Evolutionary conservation across 2,113 vertebrate species (phyloP), one percentile per base, ranked within the genome.

Genomic region (Nothobranchius kuhntae): DNA sequence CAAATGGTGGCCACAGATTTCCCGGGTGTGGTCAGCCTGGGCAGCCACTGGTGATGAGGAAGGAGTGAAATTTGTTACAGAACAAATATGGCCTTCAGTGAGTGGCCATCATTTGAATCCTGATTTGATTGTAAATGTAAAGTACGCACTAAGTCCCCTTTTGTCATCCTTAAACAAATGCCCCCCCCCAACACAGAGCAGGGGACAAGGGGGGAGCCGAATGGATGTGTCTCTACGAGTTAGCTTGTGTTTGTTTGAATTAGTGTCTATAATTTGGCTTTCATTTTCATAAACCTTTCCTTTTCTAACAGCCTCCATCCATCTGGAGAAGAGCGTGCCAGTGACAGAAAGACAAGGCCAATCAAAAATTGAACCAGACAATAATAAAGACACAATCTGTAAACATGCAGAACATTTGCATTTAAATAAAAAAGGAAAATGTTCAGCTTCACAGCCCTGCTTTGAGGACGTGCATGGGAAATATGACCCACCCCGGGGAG

Each of bases 41-140:
- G 75, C 82, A 87, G 80, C 78, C 86, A 70, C 77, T 89, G 87
- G 91, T 92, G 89, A 89, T 81, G 75, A 80, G 82, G 83, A 68
- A 87, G 77, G 81, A 75, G 70, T 78, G 67, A 81, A 89, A 90
- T 88, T 89, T 91, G 92, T 82, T 91, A 92, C 92, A 92, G 89
- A 85, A 84, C 80, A 87, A 91, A 91, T 86, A 85, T 70, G 75
- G 86, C 79, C 61, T 71, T 80, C 59, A 83, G 79, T 75, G 84
- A 89, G 88, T 89, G 78, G 57, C 65, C 75, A 15, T 81, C 64
- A 90, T 93, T 93, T 93, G 93, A 92, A 92, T 93, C 55, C 89
- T 91, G 44, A 91, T 93, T 94, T 94, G 91, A 85, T 84, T 92
- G 56, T 77, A 83, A 87, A 91, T 92, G 92, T 91, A 92, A 92